Evolutionary conservation across 2,113 vertebrate species (phyloP).

Genomic region (Brachionichthys hirsutus): DNA sequence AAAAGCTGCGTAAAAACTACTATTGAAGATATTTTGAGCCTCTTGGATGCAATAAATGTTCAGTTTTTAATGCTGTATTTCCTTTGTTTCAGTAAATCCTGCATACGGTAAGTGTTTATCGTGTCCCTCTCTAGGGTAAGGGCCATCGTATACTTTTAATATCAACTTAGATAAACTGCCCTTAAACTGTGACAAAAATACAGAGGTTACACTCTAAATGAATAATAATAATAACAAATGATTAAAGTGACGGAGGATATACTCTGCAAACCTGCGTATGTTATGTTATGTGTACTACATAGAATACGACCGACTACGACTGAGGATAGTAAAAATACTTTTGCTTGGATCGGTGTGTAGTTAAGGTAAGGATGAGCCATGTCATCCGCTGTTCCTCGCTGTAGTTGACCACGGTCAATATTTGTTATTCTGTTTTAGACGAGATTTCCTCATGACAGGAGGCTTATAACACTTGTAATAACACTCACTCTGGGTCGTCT

Average conservation of each 20-base stretch:
- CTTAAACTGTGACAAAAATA: conserved; percentile 1
- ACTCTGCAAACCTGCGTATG: conserved; percentile 12
- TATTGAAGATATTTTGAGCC: background rate
- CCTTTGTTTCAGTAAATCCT: no score
- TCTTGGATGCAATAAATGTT: conserved; percentile 9
- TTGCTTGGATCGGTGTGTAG: background rate
- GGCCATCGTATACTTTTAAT: no score
- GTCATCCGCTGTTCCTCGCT: background rate
- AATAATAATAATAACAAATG: conserved; percentile 30
- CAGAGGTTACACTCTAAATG: conserved; percentile 23
- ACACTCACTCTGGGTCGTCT: conserved; percentile 78
- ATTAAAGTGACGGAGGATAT: conserved; percentile 18
- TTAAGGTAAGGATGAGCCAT: background rate
- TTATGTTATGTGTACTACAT: conserved; percentile 13
- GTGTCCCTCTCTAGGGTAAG: no score
- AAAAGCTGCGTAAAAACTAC: background rate
- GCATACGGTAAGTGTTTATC: no score
- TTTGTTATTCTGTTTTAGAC: background rate
- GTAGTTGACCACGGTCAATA: background rate
- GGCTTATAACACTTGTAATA: background rate
- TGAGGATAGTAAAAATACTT: background rate
- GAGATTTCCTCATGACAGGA: background rate
- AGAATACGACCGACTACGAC: no score
- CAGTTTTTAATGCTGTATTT: no score
- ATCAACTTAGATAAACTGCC: no score